Evolutionary conservation across 2,113 vertebrate species (phyloP).

Genomic region (Prochilodus magdalenae): DNA sequence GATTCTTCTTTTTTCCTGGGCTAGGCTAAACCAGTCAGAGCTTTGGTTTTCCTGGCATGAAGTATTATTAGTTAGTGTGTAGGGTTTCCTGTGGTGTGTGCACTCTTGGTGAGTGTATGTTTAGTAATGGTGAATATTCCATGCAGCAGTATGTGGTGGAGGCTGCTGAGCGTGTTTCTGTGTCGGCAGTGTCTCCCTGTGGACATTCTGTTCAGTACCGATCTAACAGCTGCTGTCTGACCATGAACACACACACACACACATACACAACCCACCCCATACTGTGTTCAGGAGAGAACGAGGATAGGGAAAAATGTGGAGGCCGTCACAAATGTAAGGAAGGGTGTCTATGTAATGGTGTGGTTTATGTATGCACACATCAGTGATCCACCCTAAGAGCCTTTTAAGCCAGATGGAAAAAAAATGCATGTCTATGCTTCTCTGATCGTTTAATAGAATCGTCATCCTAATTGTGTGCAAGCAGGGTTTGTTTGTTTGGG

Average conservation of each 20-base stretch:
- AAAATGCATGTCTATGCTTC: no score
- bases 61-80: not conserved
- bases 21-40: not conserved
- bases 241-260: slow-evolving; percentile 18
- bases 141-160: slow-evolving; percentile 24
- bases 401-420: no score
- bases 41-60: not conserved
- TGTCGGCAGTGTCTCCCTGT: slow-evolving; percentile 60
- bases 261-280: not conserved
- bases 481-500: no score
- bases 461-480: no score
- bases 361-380: no score
- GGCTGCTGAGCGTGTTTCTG: slow-evolving; percentile 36
- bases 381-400: no score
- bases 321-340: not conserved
- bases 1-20: not conserved
- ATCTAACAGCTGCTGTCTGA: slow-evolving; percentile 47
- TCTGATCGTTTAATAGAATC: no score
- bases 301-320: not conserved
- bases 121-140: slow-evolving; percentile 52
- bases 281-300: not conserved
- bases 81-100: slow-evolving; percentile 29
- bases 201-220: slow-evolving; percentile 55
- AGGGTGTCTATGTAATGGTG: no score
- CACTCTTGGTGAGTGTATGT: slow-evolving; percentile 33